Base-by-base conservation (phyloP, 2,888 invertebrate species). In the Hyposoter didymator region DNA sequence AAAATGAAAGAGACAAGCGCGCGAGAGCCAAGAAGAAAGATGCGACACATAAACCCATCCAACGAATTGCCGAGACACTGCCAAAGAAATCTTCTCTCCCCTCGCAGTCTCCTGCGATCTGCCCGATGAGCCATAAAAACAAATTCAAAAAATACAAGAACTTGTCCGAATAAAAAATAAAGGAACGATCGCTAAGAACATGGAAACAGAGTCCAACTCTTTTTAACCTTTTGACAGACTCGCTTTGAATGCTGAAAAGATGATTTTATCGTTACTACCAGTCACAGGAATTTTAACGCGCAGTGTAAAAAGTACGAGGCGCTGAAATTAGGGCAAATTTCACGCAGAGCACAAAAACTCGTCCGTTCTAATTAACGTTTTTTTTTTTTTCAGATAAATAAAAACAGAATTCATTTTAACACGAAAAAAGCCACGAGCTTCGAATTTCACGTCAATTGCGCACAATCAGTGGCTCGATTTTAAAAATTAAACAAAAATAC, bases 11-110 rank as follows among this genome's bases (percentile, higher is more conserved):
- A 35, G 64, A 73, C 64, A 45, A 22, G 35, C 32, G 32, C 32
- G 32, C 4, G 32, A 12, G 32, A 62, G 28, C 49, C 43, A 62
- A 52, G 66, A 72, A 76, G 52, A 80, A 85, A 81, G 72, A 81
- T 78, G 81, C 32, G 74, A 86, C 69, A 78, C 35, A 52, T 69
- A 69, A 79, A 75, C 82, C 69, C 75, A 78, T 69, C 67, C 64
- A 78, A 82, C 73, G 74, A 74, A 69, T 81, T 47, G 12, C 55
- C 74, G 67, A 75, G 74, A 75, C 75, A 49, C 72, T 64, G 22
- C 72, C 49, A 72, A 73, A 64, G 49, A n/a, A 14, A 19, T 64
- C 10, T 8, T 74, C 64, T 49, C 55, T 49, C 47, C 6, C 22
- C 55, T 35, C 67, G n/a, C 62, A n/a, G n/a, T 22, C 35, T 47